Evolutionary conservation across 30 jellyfish, hydroid and myxozoan genomes (phyloP), one percentile per base, ranked within the genome.

Genomic region (Catostylus mosaicus): DNA sequence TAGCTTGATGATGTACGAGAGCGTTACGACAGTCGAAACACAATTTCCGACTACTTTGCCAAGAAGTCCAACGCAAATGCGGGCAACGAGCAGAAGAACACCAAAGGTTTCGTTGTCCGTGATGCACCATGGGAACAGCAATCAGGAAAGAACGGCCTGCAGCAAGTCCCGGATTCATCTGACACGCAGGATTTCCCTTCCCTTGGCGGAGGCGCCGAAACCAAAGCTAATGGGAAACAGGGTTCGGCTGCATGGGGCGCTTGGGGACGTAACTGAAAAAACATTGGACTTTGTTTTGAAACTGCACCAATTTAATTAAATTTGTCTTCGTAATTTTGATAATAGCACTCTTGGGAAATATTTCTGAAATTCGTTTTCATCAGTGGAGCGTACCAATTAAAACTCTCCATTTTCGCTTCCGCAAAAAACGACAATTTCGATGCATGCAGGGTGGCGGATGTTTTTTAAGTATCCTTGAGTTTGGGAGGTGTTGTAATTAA

Each of bases 81-180:
- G 38, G 75, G 71, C 8, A 74, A 45, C 18, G 67, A 86, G 29
- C 73, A 66, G 45, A 48, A 35, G 57, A 79, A 77, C 75, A 52
- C 77, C 73, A 59, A 33, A 24, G 98, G 98, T 29, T 92, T 66
- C 75, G 98, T 92, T 43, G 98, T 92, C 43, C 87, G 88, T 37
- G 98, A 72, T 51, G 98, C 98, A 16, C 98, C 98, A 4, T 92
- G 98, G 98, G 79, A 79, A 38, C 73, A 52, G 73, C 43, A 87
- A 48, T 9, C 72, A 1, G 57, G 69, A 36, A 38, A 78, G 54
- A 51, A 52, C 24, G 83, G 84, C 78, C 19, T 84, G 54, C 96
- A 86, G 75, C 74, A 66, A 70, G 82, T 79, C 30, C 95, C 98
- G 16, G 98, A 92, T 45, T 76, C 95, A 29, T 77, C 83, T 0